These are phyloP conservation scores for Drosophila tanythrix DNA, from an alignment of 2,888 invertebrate genomes.

Conservation along the genomic window DNA sequence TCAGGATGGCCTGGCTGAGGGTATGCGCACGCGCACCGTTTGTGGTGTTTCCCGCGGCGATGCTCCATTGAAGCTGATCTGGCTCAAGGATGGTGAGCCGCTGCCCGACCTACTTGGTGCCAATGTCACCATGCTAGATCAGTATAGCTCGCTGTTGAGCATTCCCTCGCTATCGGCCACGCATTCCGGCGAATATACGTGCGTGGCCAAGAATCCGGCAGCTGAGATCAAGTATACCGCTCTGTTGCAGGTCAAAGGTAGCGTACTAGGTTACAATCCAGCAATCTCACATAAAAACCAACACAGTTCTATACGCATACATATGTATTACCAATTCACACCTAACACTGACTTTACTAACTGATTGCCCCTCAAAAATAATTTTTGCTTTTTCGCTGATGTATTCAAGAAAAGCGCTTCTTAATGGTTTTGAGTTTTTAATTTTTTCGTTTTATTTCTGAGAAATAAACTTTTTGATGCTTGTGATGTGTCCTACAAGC, in stretches of 20 bases:
- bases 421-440: slow-evolving; percentile 73
- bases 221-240: slow-evolving; percentile 92
- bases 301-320: slow-evolving; percentile 17
- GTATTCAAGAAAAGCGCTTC: slow-evolving; percentile 77
- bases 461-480: slow-evolving; percentile 48
- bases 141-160: slow-evolving; percentile 91
- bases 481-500: slow-evolving; percentile 48
- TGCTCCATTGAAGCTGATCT: slow-evolving; percentile 91
- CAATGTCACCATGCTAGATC: slow-evolving; percentile 90
- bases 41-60: slow-evolving; percentile 93
- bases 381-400: slow-evolving; percentile 71
- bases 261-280: slow-evolving; percentile 84
- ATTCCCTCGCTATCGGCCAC: slow-evolving; percentile 90
- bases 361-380: slow-evolving; percentile 60
- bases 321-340: slow-evolving; percentile 13
- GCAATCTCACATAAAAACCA: slow-evolving; percentile 16
- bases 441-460: slow-evolving; percentile 53
- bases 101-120: slow-evolving; percentile 88
- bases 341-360: slow-evolving; percentile 43
- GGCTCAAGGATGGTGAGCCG: slow-evolving; percentile 92
- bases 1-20: slow-evolving; percentile 92
- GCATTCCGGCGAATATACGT: slow-evolving; percentile 92
- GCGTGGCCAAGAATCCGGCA: slow-evolving; percentile 92
- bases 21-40: slow-evolving; percentile 92
- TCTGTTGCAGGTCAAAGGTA: slow-evolving; percentile 93